Conservation (phyloP, 2,888 invertebrate species). For the Abrostola triplasia region DNA sequence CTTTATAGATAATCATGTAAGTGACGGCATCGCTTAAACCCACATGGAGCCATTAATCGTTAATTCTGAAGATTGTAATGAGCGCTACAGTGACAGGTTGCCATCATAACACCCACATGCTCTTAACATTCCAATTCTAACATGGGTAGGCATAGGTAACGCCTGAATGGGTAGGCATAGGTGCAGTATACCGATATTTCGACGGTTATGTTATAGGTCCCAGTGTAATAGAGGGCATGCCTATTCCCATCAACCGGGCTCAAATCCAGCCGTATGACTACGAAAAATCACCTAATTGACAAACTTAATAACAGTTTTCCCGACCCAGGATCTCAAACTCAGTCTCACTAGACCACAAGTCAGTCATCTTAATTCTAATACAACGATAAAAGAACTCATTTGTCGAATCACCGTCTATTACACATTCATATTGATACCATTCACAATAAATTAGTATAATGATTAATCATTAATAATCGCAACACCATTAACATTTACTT, state of each 20-base stretch:
- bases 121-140: constrained; percentile 32
- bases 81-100: constrained; percentile 34
- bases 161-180: too few relatives aligned
- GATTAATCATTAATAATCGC: constrained; percentile 50
- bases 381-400: constrained; percentile 42
- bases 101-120: constrained; percentile 35
- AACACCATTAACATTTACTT: constrained; percentile 44
- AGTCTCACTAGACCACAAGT: too few relatives aligned
- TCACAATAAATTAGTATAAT: constrained; percentile 31
- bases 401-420: constrained; percentile 40
- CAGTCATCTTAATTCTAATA: constrained; percentile 31
- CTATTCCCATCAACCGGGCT: too few relatives aligned
- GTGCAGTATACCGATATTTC: too few relatives aligned
- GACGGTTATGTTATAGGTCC: too few relatives aligned
- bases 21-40: constrained; percentile 22
- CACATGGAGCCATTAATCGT: constrained; percentile 28
- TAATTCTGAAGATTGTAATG: constrained; percentile 18
- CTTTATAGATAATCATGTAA: constrained; percentile 15
- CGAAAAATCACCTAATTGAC: too few relatives aligned
- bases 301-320: too few relatives aligned
- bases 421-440: constrained; percentile 18
- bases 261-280: too few relatives aligned
- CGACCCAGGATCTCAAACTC: too few relatives aligned
- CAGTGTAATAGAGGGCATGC: too few relatives aligned
- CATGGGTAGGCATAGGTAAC: not conserved